A percentile compares a stretch with the other conserved stretches of the same genome.
These are phyloP conservation scores for Malacoraja senta DNA, from an alignment of 2,797 vertebrate species.

Conservation along the genomic window DNA sequence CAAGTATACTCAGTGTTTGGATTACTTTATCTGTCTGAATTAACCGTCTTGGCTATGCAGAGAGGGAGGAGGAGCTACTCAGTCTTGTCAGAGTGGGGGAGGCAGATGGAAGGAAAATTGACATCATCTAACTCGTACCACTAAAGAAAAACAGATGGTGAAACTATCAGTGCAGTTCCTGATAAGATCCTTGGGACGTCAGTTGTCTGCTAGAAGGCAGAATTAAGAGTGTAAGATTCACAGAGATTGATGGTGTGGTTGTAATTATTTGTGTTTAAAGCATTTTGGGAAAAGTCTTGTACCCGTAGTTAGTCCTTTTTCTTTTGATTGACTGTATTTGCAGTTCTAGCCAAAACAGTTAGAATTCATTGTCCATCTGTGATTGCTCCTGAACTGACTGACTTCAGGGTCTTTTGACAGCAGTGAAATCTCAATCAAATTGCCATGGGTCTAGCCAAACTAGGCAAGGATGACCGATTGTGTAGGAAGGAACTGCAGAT, in stretches of 20 bases:
- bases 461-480: no score
- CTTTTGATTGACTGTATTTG: background rate
- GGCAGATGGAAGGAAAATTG: background rate
- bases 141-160: slow-evolving; percentile 7
- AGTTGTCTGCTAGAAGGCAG: background rate
- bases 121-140: background rate
- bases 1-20: background rate
- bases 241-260: background rate
- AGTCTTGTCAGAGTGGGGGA: background rate
- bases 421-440: no score
- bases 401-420: no score
- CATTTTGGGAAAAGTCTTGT: background rate
- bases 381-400: no score
- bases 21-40: background rate
- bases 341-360: background rate
- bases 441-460: no score
- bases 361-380: no score
- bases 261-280: background rate
- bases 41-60: background rate
- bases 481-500: no score
- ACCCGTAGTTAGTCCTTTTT: background rate
- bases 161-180: background rate
- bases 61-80: background rate
- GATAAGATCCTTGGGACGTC: background rate
- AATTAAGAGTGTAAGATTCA: background rate